These are phyloP conservation scores for Pangasianodon hypophthalmus DNA, from an alignment of 2,113 vertebrate species.

Conservation along the genomic window DNA sequence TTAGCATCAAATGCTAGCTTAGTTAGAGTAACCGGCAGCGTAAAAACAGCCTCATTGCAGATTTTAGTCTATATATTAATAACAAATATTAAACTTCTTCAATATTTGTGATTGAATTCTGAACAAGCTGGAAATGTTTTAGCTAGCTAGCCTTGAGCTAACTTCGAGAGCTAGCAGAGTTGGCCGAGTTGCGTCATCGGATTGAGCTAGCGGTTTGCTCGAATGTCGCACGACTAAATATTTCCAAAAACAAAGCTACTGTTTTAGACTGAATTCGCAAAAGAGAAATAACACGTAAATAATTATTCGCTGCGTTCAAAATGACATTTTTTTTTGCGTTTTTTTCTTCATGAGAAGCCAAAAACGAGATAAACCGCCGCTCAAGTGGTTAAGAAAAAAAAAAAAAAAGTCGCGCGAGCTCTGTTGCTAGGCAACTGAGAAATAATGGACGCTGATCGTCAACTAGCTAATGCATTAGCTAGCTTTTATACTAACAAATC, in stretches of 20 bases:
- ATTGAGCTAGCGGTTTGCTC: constrained; percentile 4
- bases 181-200: constrained; percentile 41
- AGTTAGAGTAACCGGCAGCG: too few species aligned
- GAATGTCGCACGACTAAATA: not conserved
- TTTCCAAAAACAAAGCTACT: not conserved
- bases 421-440: not conserved
- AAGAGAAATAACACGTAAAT: not conserved
- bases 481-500: not conserved
- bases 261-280: not conserved
- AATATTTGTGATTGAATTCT: not conserved
- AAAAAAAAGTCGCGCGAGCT: not conserved
- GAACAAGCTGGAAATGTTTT: not conserved
- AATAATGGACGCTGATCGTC: not conserved
- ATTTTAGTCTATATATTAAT: not conserved
- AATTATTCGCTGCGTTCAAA: not conserved
- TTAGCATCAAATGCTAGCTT: not conserved
- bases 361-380: not conserved
- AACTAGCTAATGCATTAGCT: not conserved
- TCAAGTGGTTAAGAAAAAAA: not conserved
- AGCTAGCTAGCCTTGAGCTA: not conserved
- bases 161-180: constrained; percentile 3
- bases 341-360: not conserved
- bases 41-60: not conserved
- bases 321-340: too few species aligned
- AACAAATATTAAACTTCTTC: not conserved